phyloP scores from a whole-genome alignment of 64 coral and sea anemone genomes.

The Catalaphyllia jardinei region DNA sequence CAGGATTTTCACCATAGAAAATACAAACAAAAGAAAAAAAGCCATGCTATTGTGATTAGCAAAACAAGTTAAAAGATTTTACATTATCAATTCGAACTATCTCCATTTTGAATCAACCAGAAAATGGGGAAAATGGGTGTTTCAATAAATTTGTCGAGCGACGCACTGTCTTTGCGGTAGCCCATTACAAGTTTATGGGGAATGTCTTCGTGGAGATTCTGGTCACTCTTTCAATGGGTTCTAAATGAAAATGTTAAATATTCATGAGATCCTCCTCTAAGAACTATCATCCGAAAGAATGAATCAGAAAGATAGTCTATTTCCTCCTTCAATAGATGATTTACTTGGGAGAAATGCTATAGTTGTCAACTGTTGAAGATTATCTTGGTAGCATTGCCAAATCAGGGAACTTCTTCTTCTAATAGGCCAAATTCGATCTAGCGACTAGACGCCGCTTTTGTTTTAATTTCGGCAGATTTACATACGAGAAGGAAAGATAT shows the following conservation, averaged over 20 bases:
- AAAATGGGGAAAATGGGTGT: too few relatives aligned
- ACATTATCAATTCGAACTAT: neutral
- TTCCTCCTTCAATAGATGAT: too few relatives aligned
- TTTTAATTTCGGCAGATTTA: too few relatives aligned
- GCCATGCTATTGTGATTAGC: neutral
- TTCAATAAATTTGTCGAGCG: too few relatives aligned
- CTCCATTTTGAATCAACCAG: too few relatives aligned
- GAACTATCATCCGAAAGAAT: neutral
- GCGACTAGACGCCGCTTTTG: too few relatives aligned
- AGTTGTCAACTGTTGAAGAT: too few relatives aligned
- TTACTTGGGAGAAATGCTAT: too few relatives aligned
- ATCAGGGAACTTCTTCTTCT: too few relatives aligned
- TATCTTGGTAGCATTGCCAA: too few relatives aligned
- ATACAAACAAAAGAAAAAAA: neutral
- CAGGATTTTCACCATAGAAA: neutral
- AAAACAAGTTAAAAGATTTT: neutral
- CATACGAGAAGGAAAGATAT: too few relatives aligned
- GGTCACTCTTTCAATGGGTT: neutral
- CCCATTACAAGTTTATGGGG: neutral
- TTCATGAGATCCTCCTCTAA: neutral
- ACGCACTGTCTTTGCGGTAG: neutral
- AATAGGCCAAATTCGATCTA: too few relatives aligned
- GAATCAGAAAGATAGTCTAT: neutral
- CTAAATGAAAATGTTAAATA: slow-evolving; percentile 14
- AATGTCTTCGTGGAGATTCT: neutral